phyloP scores from a whole-genome alignment of 2,888 invertebrate genomes.

The Lymantria monacha region DNA sequence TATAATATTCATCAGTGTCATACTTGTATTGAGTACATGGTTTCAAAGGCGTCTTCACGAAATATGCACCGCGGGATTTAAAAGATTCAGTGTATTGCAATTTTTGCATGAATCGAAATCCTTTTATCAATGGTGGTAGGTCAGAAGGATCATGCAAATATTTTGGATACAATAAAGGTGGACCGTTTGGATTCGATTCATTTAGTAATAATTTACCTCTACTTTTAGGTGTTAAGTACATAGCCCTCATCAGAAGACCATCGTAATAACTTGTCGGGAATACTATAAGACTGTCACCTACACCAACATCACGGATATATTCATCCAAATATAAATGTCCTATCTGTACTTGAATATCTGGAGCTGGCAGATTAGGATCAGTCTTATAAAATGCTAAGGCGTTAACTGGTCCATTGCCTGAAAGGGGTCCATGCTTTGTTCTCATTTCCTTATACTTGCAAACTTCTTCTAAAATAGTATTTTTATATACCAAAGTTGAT shows the following conservation, averaged over 20 bases:
- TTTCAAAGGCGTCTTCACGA: slow-evolving; percentile 76
- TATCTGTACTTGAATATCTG: slow-evolving; percentile 84
- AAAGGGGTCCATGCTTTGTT: slow-evolving; percentile 67
- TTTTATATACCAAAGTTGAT: slow-evolving; percentile 58
- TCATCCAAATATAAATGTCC: slow-evolving; percentile 75
- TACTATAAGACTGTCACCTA: background rate
- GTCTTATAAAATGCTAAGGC: slow-evolving; percentile 82
- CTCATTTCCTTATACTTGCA: slow-evolving; percentile 53
- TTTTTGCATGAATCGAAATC: slow-evolving; percentile 79
- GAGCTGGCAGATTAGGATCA: slow-evolving; percentile 56
- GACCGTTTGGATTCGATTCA: slow-evolving; percentile 84
- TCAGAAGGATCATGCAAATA: slow-evolving; percentile 84
- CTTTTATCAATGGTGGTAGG: slow-evolving; percentile 80
- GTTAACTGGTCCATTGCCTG: slow-evolving; percentile 77
- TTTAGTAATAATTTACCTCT: slow-evolving; percentile 83
- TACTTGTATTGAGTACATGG: slow-evolving; percentile 81
- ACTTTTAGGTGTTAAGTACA: slow-evolving; percentile 83
- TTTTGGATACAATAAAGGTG: slow-evolving; percentile 86
- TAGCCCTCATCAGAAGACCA: slow-evolving; percentile 78
- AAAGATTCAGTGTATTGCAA: slow-evolving; percentile 82
- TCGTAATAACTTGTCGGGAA: slow-evolving; percentile 82
- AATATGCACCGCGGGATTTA: slow-evolving; percentile 73
- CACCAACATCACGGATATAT: slow-evolving; percentile 67
- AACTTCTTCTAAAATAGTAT: slow-evolving; percentile 59
- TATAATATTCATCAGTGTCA: slow-evolving; percentile 84